Percentiles rank a stretch among this genome's conserved stretches.
Conservation (phyloP, 1,140 invertebrate genomes). For the Brachionus angularis region DNA sequence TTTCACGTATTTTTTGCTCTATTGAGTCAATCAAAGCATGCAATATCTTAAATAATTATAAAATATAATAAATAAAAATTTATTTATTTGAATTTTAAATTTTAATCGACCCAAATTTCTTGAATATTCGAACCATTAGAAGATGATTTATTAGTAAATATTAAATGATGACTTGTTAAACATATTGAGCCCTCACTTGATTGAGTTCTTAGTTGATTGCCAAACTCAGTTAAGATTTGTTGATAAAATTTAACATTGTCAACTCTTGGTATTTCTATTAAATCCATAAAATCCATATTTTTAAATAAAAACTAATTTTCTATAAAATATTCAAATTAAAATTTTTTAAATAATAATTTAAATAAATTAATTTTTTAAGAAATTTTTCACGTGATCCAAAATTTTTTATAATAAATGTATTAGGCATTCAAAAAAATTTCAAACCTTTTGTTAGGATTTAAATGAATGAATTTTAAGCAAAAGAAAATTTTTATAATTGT, state of each 20-base stretch:
- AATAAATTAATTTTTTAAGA: not conserved
- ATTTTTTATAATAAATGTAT: too few species aligned
- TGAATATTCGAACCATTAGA: not conserved
- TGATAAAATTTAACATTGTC: slow-evolving; percentile 23
- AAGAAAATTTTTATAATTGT: too few species aligned
- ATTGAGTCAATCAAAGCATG: slow-evolving; percentile 34
- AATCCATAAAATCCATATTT: slow-evolving; percentile 43
- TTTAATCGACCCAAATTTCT: slow-evolving; percentile 23
- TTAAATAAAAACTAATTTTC: not conserved
- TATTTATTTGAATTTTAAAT: not conserved
- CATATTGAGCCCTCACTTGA: not conserved
- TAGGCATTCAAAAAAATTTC: too few species aligned
- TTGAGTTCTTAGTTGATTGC: slow-evolving; percentile 15
- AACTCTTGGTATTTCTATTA: slow-evolving; percentile 32
- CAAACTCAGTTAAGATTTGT: not conserved
- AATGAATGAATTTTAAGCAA: too few species aligned
- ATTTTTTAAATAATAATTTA: too few species aligned
- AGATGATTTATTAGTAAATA: slow-evolving; percentile 2
- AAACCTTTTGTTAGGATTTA: too few species aligned
- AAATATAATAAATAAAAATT: not conserved
- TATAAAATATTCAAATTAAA: too few species aligned
- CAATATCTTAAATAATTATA: slow-evolving; percentile 5
- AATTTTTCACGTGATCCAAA: slow-evolving; percentile 13
- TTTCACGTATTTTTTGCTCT: slow-evolving; percentile 6
- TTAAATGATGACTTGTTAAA: slow-evolving; percentile 39